Evolutionary conservation across 2,797 vertebrate species (phyloP).

Genomic region (Perodicticus potto): DNA sequence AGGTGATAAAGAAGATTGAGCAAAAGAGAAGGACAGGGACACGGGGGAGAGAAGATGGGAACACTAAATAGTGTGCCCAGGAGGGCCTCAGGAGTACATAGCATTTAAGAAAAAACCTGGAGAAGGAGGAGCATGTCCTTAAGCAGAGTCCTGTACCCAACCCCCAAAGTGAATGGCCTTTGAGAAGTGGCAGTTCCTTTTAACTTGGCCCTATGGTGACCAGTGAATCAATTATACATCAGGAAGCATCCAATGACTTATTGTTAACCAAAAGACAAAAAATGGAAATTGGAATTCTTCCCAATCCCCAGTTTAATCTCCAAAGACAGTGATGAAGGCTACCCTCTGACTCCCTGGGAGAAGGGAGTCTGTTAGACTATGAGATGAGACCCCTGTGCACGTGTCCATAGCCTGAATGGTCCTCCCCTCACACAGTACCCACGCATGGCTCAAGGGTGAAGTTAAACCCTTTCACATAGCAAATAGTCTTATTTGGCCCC

Average conservation of each 20-base stretch:
- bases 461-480: not conserved
- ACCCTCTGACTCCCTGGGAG: not conserved
- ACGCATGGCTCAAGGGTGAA: constrained; percentile 39
- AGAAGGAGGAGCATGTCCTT: not conserved
- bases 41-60: not conserved
- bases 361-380: not conserved
- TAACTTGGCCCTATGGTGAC: not conserved
- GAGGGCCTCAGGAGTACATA: not conserved
- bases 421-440: not conserved
- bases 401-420: not conserved
- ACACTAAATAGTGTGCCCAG: not conserved
- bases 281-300: not conserved
- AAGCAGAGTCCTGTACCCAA: not conserved
- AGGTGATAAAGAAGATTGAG: not conserved
- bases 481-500: constrained; percentile 21
- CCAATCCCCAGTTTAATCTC: not conserved
- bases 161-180: not conserved
- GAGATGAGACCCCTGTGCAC: not conserved
- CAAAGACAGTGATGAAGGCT: not conserved
- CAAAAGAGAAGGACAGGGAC: not conserved
- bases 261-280: constrained; percentile 34
- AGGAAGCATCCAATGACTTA: not conserved
- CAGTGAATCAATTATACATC: not conserved
- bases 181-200: not conserved
- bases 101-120: not conserved